These are phyloP conservation scores for Sebastes melanostomus DNA, from an alignment of 2,797 vertebrate species.

Conservation along the genomic window DNA sequence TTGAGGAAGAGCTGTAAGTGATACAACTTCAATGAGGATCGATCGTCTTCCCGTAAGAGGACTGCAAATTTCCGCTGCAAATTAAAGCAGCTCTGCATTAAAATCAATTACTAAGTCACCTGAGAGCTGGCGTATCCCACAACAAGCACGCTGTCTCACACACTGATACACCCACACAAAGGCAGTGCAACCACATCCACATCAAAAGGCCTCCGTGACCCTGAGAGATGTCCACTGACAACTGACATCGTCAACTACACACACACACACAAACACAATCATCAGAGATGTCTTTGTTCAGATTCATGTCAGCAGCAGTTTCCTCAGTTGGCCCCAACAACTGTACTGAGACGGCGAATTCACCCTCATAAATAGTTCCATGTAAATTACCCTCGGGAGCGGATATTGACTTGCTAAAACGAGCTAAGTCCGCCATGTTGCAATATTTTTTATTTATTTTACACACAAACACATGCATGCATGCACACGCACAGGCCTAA, in stretches of 20 bases:
- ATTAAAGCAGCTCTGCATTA: constrained; percentile 18
- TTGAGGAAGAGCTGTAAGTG: not conserved
- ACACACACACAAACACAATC: constrained; percentile 10
- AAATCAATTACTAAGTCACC: constrained; percentile 19
- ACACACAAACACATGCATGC: not conserved
- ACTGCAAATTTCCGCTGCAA: not conserved
- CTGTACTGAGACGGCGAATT: constrained; percentile 35
- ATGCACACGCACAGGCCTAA: constrained; percentile 23
- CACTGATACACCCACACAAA: not conserved
- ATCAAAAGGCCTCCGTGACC: not conserved
- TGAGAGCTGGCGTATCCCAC: not conserved
- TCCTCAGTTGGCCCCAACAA: constrained; percentile 25
- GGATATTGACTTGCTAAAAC: constrained; percentile 56
- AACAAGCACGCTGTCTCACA: not conserved
- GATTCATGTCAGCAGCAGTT: constrained; percentile 26
- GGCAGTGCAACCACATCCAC: not conserved
- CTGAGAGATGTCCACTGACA: not conserved
- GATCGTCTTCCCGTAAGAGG: constrained; percentile 11
- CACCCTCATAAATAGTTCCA: constrained; percentile 54
- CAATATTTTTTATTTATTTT: constrained; percentile 21
- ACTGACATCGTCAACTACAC: constrained; percentile 1
- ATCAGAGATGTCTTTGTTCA: constrained; percentile 39
- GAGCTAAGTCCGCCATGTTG: constrained; percentile 51
- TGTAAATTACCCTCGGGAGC: constrained; percentile 57
- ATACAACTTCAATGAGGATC: not conserved